Conservation (phyloP, 2,888 invertebrate species). For the Cephus nigrinus region DNA sequence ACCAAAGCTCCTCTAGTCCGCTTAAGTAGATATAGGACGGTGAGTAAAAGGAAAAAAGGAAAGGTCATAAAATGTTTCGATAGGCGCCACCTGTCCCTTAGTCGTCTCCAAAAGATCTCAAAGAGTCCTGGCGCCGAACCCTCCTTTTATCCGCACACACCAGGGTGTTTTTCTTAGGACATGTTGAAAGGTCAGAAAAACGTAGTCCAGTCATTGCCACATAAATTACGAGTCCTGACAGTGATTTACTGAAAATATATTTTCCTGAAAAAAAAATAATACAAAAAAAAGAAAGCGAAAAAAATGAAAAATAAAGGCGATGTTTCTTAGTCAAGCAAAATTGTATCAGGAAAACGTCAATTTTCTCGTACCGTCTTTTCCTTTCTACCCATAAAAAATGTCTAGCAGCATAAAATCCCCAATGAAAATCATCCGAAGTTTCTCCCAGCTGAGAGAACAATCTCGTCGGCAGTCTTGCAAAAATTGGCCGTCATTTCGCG, state of each 20-base stretch:
- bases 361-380: neutral
- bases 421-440: neutral
- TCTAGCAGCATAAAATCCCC: neutral
- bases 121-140: neutral
- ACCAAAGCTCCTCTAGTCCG: neutral
- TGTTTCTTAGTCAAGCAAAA: neutral
- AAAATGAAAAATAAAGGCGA: neutral
- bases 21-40: neutral
- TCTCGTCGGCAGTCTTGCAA: neutral
- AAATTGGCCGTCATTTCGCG: neutral
- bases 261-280: neutral
- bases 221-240: neutral
- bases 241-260: neutral
- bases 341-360: neutral
- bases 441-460: neutral
- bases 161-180: neutral
- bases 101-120: neutral
- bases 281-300: neutral
- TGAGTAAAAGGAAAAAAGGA: neutral
- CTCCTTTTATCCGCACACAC: neutral
- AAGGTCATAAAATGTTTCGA: neutral
- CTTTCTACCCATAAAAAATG: neutral
- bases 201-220: neutral
- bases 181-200: neutral
- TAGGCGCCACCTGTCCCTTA: neutral